Percentiles rank a stretch among this genome's conserved stretches.
phyloP scores from a whole-genome alignment of 2,113 vertebrate genomes.

The Phylloscopus trochiloides region DNA sequence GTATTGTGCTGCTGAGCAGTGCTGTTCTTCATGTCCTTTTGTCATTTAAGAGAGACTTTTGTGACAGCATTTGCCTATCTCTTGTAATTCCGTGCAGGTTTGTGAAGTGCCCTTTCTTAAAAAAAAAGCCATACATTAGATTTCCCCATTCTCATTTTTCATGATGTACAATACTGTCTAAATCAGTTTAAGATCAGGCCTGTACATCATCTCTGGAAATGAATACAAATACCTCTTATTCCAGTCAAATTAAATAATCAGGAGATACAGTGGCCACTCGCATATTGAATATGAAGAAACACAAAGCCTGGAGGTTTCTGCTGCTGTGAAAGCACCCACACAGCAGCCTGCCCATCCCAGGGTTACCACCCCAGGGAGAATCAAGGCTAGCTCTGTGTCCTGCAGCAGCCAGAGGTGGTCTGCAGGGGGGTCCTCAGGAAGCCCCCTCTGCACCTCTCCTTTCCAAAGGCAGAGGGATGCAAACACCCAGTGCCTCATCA shows the following conservation, averaged over 20 bases:
- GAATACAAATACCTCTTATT: slow-evolving; percentile 64
- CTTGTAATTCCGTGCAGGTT: slow-evolving; percentile 37
- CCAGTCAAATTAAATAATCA: slow-evolving; percentile 58
- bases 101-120: slow-evolving; percentile 29
- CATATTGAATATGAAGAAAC: not conserved
- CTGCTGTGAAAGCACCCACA: not conserved
- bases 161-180: slow-evolving; percentile 57
- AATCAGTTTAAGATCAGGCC: slow-evolving; percentile 56
- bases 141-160: slow-evolving; percentile 58
- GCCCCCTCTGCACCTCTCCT: not conserved
- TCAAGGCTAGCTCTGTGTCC: fast-evolving
- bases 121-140: not conserved
- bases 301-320: not conserved
- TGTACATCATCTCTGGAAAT: slow-evolving; percentile 57
- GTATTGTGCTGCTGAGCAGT: slow-evolving; percentile 35
- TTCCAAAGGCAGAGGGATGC: not conserved
- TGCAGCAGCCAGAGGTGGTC: not conserved
- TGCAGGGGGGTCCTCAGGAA: not conserved
- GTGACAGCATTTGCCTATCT: slow-evolving; percentile 47
- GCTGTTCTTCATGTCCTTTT: slow-evolving; percentile 49
- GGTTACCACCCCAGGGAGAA: not conserved
- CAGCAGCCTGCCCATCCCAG: not conserved
- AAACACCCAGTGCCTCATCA: fast-evolving
- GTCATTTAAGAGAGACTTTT: slow-evolving; percentile 57
- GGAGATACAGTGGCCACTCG: not conserved